Percentiles rank a stretch among this genome's conserved stretches.
phyloP scores from a whole-genome alignment of 2,888 invertebrate species.

The Glyphotaelius pellucidus region DNA sequence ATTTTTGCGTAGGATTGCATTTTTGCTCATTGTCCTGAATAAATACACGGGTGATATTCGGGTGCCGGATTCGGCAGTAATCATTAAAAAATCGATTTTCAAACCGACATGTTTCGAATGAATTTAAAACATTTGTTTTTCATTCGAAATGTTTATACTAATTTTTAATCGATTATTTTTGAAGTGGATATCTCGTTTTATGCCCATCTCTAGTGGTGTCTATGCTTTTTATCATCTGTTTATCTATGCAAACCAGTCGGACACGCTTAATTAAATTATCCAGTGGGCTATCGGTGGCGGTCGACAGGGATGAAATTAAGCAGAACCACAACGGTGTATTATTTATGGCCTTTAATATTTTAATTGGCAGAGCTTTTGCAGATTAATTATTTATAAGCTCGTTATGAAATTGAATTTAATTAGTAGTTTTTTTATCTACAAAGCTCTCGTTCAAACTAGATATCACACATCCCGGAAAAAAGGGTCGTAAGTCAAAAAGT shows the following conservation, averaged over 20 bases:
- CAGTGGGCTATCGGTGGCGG: background rate
- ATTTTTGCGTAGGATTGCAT: too few relatives aligned
- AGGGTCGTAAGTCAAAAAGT: too few relatives aligned
- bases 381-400: background rate
- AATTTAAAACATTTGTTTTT: background rate
- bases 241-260: conserved; percentile 6
- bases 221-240: background rate
- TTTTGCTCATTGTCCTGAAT: too few relatives aligned
- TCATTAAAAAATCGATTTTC: too few relatives aligned
- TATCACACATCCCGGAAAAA: too few relatives aligned
- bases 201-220: background rate
- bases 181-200: too few relatives aligned
- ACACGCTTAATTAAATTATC: conserved; percentile 6
- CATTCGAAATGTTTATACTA: background rate
- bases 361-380: background rate
- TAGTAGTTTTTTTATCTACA: too few relatives aligned
- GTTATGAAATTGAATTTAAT: too few relatives aligned
- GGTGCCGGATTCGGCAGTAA: too few relatives aligned
- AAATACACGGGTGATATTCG: too few relatives aligned
- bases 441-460: too few relatives aligned
- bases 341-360: background rate
- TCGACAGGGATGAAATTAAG: background rate
- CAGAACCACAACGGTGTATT: background rate
- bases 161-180: background rate
- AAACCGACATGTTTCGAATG: background rate